Conservation (phyloP, 1,140 invertebrate species). For the Vanessa atalanta region DNA sequence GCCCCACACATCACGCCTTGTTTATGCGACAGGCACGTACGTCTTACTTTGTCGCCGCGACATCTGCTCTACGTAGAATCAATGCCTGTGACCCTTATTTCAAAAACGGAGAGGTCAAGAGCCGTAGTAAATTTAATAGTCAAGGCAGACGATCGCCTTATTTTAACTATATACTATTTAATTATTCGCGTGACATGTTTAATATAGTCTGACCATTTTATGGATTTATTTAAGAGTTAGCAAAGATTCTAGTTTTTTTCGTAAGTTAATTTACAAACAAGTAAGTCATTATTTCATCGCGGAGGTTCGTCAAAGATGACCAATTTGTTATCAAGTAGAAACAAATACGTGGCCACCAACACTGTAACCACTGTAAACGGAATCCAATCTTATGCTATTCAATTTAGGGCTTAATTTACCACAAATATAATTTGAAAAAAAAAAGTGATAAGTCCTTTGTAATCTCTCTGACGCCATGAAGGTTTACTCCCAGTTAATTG, state of each 20-base stretch:
- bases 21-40: constrained; percentile 74
- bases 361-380: constrained; percentile 28
- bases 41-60: constrained; percentile 75
- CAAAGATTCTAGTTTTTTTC: not conserved
- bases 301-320: constrained; percentile 61
- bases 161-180: constrained; percentile 3
- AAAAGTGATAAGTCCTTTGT: constrained; percentile 75
- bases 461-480: constrained; percentile 75
- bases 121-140: constrained; percentile 11
- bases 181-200: not conserved
- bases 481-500: constrained; percentile 73
- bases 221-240: not conserved
- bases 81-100: constrained; percentile 20
- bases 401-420: constrained; percentile 39
- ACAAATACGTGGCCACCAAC: constrained; percentile 72
- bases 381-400: constrained; percentile 38
- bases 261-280: not conserved
- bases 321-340: constrained; percentile 73
- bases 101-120: constrained; percentile 10
- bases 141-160: not conserved
- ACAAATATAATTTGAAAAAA: constrained; percentile 40
- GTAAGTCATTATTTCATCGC: constrained; percentile 44
- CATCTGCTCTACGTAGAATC: constrained; percentile 48
- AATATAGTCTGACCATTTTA: not conserved
- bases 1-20: constrained; percentile 72